Evolutionary conservation across 1,140 invertebrate species (phyloP).

Genomic region (Heliconius himera): DNA sequence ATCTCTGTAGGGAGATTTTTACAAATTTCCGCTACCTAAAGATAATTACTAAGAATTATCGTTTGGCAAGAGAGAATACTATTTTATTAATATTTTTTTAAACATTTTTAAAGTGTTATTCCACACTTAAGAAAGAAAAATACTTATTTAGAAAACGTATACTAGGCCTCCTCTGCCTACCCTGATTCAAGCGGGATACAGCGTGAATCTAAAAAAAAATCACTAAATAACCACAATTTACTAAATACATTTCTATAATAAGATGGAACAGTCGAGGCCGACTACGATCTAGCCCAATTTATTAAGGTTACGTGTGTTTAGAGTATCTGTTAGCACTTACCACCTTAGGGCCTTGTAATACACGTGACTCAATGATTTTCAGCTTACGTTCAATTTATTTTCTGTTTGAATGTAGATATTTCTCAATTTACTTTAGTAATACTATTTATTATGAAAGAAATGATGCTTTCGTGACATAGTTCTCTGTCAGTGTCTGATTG

Average conservation of each 20-base stretch:
- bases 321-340: conserved; percentile 10
- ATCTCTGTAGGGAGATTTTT: too few species aligned
- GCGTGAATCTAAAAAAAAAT: background rate
- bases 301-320: conserved; percentile 14
- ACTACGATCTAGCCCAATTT: background rate
- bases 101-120: too few species aligned
- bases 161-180: too few species aligned
- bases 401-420: background rate
- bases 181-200: too few species aligned
- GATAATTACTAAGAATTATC: too few species aligned
- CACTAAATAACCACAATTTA: background rate
- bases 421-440: background rate
- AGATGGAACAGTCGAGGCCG: conserved; percentile 1
- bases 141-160: too few species aligned
- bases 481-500: too few species aligned
- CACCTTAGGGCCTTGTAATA: conserved; percentile 9
- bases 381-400: background rate
- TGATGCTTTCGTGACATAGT: background rate
- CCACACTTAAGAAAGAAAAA: too few species aligned
- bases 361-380: conserved; percentile 7
- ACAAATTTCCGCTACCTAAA: too few species aligned
- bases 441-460: background rate
- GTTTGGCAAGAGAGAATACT: too few species aligned
- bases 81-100: too few species aligned
- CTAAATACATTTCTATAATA: background rate